Evolutionary conservation across 2,113 vertebrate genomes (phyloP).

Genomic region (Micronycteris hirsuta): DNA sequence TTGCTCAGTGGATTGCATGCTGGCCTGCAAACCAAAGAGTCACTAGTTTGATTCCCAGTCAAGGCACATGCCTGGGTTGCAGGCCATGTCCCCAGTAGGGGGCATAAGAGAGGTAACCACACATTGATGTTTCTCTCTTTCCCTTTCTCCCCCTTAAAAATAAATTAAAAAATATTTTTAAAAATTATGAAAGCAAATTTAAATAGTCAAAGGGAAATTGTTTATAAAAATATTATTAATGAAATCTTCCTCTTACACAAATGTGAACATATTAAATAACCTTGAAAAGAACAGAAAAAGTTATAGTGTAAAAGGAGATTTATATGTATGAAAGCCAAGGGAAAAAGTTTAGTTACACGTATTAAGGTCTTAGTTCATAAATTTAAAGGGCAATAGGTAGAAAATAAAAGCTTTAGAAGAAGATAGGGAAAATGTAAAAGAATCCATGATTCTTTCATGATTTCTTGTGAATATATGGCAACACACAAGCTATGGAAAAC

Average conservation of each 20-base stretch:
- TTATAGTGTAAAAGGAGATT: constrained; percentile 23
- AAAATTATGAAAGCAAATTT: constrained; percentile 38
- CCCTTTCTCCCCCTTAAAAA: no score
- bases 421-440: constrained; percentile 11
- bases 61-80: no score
- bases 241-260: constrained; percentile 62
- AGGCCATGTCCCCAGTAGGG: no score
- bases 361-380: constrained; percentile 44
- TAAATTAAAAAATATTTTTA: not conserved
- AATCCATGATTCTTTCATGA: not conserved
- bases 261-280: constrained; percentile 44
- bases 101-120: no score
- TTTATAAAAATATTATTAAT: constrained; percentile 59
- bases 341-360: not conserved
- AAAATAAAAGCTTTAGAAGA: constrained; percentile 36
- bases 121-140: no score
- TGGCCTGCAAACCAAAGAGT: no score
- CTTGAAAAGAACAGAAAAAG: not conserved
- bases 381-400: not conserved
- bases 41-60: no score
- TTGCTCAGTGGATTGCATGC: no score
- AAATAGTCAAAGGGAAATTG: not conserved
- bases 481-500: not conserved
- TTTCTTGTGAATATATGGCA: not conserved
- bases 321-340: not conserved